Base-by-base conservation (phyloP, 2,888 invertebrate species). In the Patella ulyssiponensis region DNA sequence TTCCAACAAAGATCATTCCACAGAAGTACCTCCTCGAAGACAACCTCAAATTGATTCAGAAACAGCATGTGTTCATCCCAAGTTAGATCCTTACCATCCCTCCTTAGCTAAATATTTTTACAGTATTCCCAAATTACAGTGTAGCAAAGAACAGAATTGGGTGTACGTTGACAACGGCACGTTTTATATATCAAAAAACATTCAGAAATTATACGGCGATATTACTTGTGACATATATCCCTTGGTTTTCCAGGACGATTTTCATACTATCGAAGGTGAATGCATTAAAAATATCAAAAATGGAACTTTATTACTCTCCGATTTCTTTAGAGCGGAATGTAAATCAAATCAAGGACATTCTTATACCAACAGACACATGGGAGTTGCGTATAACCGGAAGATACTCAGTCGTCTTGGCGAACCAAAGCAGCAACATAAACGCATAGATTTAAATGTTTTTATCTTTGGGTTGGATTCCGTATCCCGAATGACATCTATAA, bases 381-480 rank as follows among this genome's bases (percentile, higher is more conserved):
- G 95, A 12, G 93, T 85, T 23, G 77, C 82, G 2, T 81, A 73
- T 71, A 76, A 77, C 27, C 15, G 44, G 33, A 71, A 74, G 12
- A 53, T 58, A 15, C 56, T 27, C 11, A 69, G 76, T 52, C 69
- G 77, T 27, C 33, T 52, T 11, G 33, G 17, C 0, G 2, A 20
- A 23, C 23, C 20, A 12, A 73, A 75, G n/a, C 52, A 74, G 44
- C 53, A 72, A 20, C 77, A 87, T 7, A 91, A 93, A 75, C 91
- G 93, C 77, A 87, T 94, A 15, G 93, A 93, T 73, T 86, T 94
- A 71, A 96, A 96, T 89, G 94, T 97, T 0, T 91, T 97, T 0
- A 96, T 97, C 93, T 94, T 96, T 80, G 97, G 96, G 1, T 95
- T 96, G 86, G 97, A 98, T 91, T 97, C 97, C 0, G 91, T 97